A percentile compares a stretch with the other conserved stretches of the same genome.
These are phyloP conservation scores for Garrulus glandarius DNA, from an alignment of 2,797 vertebrate genomes.

Conservation along the genomic window DNA sequence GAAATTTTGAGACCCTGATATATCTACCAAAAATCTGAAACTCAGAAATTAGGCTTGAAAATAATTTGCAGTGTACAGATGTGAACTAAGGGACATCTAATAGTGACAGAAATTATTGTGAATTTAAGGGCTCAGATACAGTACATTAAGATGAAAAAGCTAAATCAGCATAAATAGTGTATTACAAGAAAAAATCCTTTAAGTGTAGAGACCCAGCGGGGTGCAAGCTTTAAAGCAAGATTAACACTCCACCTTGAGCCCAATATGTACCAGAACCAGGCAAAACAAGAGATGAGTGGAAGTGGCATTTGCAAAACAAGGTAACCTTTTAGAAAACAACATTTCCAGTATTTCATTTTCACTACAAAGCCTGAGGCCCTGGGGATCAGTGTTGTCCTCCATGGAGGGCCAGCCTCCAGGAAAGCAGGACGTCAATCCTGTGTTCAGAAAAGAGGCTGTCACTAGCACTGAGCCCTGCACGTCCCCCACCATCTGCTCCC, in stretches of 20 bases:
- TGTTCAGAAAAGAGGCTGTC: not conserved
- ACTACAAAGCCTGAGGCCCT: not conserved
- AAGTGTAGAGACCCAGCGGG: not conserved
- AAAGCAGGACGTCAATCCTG: not conserved
- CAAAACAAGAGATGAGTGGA: not conserved
- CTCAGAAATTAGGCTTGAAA: not conserved
- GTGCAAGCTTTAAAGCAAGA: not conserved
- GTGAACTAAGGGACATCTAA: not conserved
- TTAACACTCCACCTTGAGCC: accelerated
- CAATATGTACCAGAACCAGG: not conserved
- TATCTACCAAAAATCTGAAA: not conserved
- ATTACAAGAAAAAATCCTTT: not conserved
- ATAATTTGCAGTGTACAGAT: not conserved
- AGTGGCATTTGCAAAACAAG: not conserved
- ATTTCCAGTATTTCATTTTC: not conserved
- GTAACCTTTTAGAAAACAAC: not conserved
- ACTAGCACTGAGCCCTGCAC: too few species aligned
- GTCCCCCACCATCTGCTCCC: not conserved
- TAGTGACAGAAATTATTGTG: not conserved
- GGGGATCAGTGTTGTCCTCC: not conserved
- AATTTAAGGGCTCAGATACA: not conserved
- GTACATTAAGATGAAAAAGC: not conserved
- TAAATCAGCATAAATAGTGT: not conserved
- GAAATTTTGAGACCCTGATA: not conserved
- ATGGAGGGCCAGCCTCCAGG: not conserved